Evolutionary conservation across 2,797 vertebrate species (phyloP).

Genomic region (Megalops cyprinoides): DNA sequence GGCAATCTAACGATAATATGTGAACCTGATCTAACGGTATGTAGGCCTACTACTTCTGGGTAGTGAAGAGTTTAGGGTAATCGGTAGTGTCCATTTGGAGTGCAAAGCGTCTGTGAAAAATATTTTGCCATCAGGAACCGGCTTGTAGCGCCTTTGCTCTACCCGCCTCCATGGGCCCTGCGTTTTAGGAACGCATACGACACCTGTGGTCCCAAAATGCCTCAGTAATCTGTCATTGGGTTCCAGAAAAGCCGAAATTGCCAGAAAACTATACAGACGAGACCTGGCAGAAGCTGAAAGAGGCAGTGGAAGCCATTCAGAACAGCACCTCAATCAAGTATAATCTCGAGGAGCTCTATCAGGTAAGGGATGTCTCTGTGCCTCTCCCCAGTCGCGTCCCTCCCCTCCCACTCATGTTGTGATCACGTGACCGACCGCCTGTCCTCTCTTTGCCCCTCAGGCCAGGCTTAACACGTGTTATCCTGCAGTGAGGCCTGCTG

Average conservation of each 20-base stretch:
- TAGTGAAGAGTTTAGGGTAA: too few species aligned
- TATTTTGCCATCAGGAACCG: not conserved
- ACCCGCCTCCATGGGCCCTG: too few species aligned
- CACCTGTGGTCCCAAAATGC: not conserved
- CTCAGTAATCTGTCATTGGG: slow-evolving; percentile 39
- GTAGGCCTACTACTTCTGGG: too few species aligned
- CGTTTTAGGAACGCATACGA: not conserved
- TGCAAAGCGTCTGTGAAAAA: not conserved
- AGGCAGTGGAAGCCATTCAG: slow-evolving; percentile 98
- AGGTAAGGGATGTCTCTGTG: slow-evolving; percentile 75
- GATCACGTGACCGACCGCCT: not conserved
- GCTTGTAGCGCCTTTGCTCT: not conserved
- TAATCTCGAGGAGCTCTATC: slow-evolving; percentile 98
- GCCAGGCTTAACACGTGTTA: not conserved
- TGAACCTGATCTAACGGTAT: too few species aligned
- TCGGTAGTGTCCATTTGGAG: not conserved
- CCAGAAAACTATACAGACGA: slow-evolving; percentile 98
- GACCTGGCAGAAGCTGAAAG: slow-evolving; percentile 99
- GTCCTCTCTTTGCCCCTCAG: not conserved
- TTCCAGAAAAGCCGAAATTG: slow-evolving; percentile 96
- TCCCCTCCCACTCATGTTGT: not conserved
- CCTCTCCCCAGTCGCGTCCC: not conserved
- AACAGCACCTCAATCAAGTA: slow-evolving; percentile 99
- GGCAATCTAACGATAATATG: not conserved
- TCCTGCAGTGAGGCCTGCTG: not conserved